Base-by-base conservation (phyloP, 2,888 invertebrate genomes). In the Platycheirus rosarum region DNA sequence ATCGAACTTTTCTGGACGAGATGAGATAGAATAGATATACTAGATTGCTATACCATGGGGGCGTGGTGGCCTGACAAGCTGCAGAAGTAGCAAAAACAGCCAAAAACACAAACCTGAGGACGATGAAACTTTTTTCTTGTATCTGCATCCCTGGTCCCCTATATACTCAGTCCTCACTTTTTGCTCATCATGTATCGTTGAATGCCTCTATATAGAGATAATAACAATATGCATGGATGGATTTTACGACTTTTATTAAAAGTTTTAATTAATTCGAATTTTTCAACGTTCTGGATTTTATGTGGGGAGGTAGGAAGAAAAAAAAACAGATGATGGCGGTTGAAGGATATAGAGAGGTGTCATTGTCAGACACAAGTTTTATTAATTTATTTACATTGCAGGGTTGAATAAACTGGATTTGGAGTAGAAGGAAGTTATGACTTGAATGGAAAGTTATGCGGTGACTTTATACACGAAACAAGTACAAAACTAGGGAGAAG, bases 251-350 rank as follows among this genome's bases (percentile, higher is more conserved):
- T 71, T 82, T 71, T 82, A 82, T 71, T 63, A 82, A 82, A 82
- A 82, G 66, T 82, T 82, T 82, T 71, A 82, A 82, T 82, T 82
- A 82, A 82, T 82, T 73, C 63, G 37, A 68, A 65, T 76, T 82
- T 82, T 70, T 55, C 46, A 46, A 48, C 48, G 46, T 48, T 44
- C 40, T 66, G 53, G 51, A 48, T 46, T 60, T 71, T 42, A 49
- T 73, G 62, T 63, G 46, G 37, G n/a, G 6, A 26, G n/a, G 23
- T 23, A 42, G 16, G 8, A 35, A 35, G 37, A 14, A 32, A 53
- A 20, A 32, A 32, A 26, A 18, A 13, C 6, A 53, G 18, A 53
- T 29, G n/a, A 29, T 26, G 16, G 26, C 7, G 16, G 42, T 9
- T 9, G 57, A 14, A 13, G 53, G 14, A 40, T 32, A 13, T 11